These are phyloP conservation scores for Tetranychus urticae DNA, from an alignment of 1,140 invertebrate genomes.

Conservation along the genomic window DNA sequence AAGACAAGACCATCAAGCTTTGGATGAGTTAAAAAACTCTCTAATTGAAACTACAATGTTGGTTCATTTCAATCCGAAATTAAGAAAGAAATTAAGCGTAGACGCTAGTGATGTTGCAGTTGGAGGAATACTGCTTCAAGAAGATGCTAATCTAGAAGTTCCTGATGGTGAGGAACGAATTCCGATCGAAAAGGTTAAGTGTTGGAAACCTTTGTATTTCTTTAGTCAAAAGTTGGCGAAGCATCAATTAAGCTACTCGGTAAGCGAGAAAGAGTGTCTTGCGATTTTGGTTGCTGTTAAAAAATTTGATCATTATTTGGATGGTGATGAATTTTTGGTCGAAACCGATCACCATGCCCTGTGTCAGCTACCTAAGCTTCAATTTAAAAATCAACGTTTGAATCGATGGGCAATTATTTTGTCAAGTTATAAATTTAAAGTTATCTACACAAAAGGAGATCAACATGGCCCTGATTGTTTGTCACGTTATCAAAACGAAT, in stretches of 20 bases:
- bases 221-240: background rate
- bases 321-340: conserved; percentile 14
- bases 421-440: background rate
- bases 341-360: conserved; percentile 2
- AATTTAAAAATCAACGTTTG: background rate
- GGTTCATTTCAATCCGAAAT: too few species aligned
- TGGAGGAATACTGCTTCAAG: too few species aligned
- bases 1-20: too few species aligned
- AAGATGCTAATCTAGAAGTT: background rate
- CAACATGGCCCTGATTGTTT: background rate
- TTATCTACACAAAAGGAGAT: background rate
- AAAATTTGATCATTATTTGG: conserved; percentile 28
- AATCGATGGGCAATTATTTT: background rate
- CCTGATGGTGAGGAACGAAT: conserved; percentile 7
- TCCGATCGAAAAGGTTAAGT: conserved; percentile 18
- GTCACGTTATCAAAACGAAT: background rate
- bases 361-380: background rate
- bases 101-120: too few species aligned
- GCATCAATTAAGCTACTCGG: conserved; percentile 19
- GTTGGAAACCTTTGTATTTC: conserved; percentile 22
- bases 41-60: too few species aligned
- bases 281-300: conserved; percentile 26
- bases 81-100: too few species aligned
- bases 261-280: conserved; percentile 29
- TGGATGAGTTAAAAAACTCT: too few species aligned